Conservation (phyloP, 2,797 vertebrate species). For the Natrix natrix region DNA sequence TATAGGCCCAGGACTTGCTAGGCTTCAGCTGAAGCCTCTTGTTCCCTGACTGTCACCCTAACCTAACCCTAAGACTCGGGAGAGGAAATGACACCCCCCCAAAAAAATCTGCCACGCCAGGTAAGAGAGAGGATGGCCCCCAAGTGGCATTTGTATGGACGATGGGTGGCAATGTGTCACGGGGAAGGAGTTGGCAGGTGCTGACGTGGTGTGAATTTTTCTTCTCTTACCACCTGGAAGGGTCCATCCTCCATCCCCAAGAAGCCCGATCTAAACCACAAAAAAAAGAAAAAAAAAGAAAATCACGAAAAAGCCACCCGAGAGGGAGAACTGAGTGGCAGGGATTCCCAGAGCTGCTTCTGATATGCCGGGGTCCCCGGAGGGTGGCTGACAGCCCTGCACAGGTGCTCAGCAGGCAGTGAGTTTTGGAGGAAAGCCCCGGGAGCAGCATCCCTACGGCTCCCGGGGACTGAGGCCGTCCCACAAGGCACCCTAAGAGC, state of each 20-base stretch:
- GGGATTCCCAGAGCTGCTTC: not conserved
- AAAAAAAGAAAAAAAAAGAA: slow-evolving; percentile 82
- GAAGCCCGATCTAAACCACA: slow-evolving; percentile 77
- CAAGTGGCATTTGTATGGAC: slow-evolving; percentile 82
- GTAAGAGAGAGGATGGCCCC: slow-evolving; percentile 82
- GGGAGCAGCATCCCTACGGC: not conserved
- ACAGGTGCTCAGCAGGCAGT: not conserved
- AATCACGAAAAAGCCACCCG: slow-evolving; percentile 65
- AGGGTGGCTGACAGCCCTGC: not conserved
- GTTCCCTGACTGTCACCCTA: not conserved
- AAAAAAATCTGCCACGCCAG: slow-evolving; percentile 80
- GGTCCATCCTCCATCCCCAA: slow-evolving; percentile 79
- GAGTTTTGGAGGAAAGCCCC: not conserved
- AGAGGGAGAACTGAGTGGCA: slow-evolving; percentile 68
- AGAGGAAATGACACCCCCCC: slow-evolving; percentile 3
- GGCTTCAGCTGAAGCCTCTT: not conserved
- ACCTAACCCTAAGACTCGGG: not conserved
- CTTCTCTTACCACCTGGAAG: slow-evolving; percentile 78
- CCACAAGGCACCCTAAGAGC: not conserved
- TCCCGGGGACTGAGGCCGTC: not conserved
- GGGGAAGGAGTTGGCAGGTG: slow-evolving; percentile 75
- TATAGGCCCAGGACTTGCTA: not conserved
- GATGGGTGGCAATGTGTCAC: slow-evolving; percentile 81
- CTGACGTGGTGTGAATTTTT: slow-evolving; percentile 82
- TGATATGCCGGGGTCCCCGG: not conserved